Base-by-base conservation (phyloP, 2,113 vertebrate genomes). In the Lethenteron camtschaticum region DNA sequence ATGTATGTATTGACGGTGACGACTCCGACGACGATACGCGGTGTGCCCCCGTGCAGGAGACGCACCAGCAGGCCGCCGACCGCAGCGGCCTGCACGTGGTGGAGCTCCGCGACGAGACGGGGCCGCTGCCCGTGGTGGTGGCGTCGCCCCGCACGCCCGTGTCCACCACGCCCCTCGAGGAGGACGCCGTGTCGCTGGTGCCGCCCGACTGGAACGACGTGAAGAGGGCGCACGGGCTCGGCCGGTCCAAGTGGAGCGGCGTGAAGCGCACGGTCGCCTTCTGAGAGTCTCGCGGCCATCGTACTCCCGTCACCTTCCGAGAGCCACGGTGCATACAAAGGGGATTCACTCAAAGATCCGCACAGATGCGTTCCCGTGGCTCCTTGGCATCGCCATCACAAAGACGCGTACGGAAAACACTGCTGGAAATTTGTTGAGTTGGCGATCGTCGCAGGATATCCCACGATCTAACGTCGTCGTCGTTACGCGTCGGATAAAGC, bases 181-280 rank as follows among this genome's bases (percentile, higher is more conserved):
- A 82, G 70, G 81, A 84, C 3, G 85, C 87, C 2, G 79, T 92
- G 71, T 83, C 82, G 0, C 75, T 86, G 75, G 76, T 75, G 9
- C 81, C 71, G 66, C 78, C 94, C 74, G 81, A 91, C 78, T 97
- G 89, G 90, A 77, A 77, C 2, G 91, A 97, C 0, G 84, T 97
- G 12, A 84, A 77, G 57, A 75, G 76, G 0, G 71, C 77, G 0
- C 89, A 95, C 74, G 87, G 87, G 1, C 76, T 78, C 76, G 84
- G 83, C 70, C 82, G 70, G 12, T 90, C 86, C 0, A 69, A 78
- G 66, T 96, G 92, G 94, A 77, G 74, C 0, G 68, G 74, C 0
- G 79, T 94, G 66, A 91, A 84, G 69, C 80, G 86, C 70, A 77
- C 82, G 1, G 41, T 41, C 41, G 41, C 41, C 41, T 41, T 41